Evolutionary conservation across 2,113 vertebrate species (phyloP), one percentile per base, ranked within the genome.

Genomic region (Laterallus jamaicensis): DNA sequence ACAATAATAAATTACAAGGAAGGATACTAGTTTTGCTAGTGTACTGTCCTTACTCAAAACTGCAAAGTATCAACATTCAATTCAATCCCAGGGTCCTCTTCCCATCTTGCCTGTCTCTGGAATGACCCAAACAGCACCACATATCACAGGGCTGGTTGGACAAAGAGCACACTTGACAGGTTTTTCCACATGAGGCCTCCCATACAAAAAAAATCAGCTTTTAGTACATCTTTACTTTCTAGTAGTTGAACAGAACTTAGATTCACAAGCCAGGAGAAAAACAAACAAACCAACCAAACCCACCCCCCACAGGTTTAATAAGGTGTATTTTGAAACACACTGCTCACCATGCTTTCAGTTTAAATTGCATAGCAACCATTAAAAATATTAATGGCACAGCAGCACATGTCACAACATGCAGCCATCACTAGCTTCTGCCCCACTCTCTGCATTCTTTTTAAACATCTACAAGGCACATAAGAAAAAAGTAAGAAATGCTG

Each of bases 321-420:
- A 42, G 31, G 14, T 10, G 2, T 18, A 44, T 63, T 82, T 89
- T 42, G 68, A 76, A 35, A 15, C 84, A 76, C 0, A 1, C 3
- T 16, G 15, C 11, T 73, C 54, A 64, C 15, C 52, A 67, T 35
- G 32, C 10, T 63, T 26, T 44, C 70, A 62, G 31, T 29, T 85
- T 50, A 69, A 80, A 91, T 10, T 47, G 54, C 22, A 32, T 1
- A 70, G 35, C 58, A 55, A 21, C 25, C 31, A 60, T 31, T 32
- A 50, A 71, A 77, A 63, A n/a, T 9, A 47, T 47, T 47, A 47
- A 47, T 47, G 44, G 17, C 44, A 47, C 44, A 47, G 44, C 19
- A 47, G n/a, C 4, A 52, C 10, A 29, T 0, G 0, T 42, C 19
- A 62, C 12, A 77, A 84, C 66, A 77, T 1, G 0, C 17, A 69